A percentile compares a stretch with the other conserved stretches of the same genome.
These are phyloP conservation scores for Zaprionus lineosus DNA, from an alignment of 2,888 invertebrate genomes.

Conservation along the genomic window DNA sequence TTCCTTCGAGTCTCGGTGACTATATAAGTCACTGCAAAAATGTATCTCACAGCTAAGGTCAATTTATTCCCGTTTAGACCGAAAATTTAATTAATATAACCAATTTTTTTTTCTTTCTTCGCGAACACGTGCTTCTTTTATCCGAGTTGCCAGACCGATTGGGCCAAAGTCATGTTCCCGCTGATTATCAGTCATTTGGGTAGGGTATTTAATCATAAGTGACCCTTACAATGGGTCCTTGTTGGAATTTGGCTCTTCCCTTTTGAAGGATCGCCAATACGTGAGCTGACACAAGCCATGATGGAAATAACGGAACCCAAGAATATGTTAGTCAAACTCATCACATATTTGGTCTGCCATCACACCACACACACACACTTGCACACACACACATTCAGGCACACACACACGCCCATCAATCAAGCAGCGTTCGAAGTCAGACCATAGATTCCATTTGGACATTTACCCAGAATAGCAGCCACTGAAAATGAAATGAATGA, in stretches of 20 bases:
- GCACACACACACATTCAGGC: neutral
- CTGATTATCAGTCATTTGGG: conserved; percentile 43
- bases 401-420: conserved; percentile 36
- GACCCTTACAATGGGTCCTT: neutral
- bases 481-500: conserved; percentile 39
- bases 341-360: conserved; percentile 26
- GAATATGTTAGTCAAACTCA: conserved; percentile 46
- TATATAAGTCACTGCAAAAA: too few relatives aligned
- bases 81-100: too few relatives aligned
- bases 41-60: too few relatives aligned
- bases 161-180: conserved; percentile 11
- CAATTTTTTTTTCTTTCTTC: neutral
- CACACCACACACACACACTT: conserved; percentile 5
- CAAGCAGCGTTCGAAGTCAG: conserved; percentile 28
- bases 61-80: too few relatives aligned
- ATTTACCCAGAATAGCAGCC: conserved; percentile 23
- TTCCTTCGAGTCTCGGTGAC: too few relatives aligned
- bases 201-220: conserved; percentile 22
- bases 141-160: too few relatives aligned
- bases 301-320: conserved; percentile 9
- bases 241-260: too few relatives aligned
- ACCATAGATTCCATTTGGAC: conserved; percentile 37
- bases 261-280: too few relatives aligned
- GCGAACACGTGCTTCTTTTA: neutral
- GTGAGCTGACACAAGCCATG: conserved; percentile 32